phyloP scores from a whole-genome alignment of 2,113 vertebrate species.

The Nothocercus julius region DNA sequence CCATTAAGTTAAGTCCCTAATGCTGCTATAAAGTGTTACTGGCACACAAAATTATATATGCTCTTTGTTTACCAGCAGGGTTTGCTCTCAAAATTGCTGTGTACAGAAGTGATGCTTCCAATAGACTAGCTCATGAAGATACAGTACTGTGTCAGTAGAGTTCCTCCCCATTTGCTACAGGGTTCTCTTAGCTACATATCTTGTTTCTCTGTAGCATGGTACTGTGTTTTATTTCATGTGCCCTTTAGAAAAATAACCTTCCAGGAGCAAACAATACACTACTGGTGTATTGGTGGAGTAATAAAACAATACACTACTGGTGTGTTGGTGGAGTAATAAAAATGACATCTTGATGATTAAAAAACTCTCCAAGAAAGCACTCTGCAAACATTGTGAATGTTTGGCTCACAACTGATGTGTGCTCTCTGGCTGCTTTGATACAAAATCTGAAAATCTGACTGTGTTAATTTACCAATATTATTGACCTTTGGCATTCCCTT shows the following conservation, averaged over 20 bases:
- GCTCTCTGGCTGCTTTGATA: not conserved
- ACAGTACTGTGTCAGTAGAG: not conserved
- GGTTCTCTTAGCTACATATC: not conserved
- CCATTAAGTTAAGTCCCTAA: slow-evolving; percentile 19
- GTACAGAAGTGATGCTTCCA: slow-evolving; percentile 32
- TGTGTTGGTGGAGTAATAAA: not conserved
- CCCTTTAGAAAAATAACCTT: not conserved
- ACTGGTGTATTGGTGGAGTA: not conserved
- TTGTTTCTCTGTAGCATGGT: not conserved
- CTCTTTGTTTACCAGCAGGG: slow-evolving; percentile 24
- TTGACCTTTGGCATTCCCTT: not conserved
- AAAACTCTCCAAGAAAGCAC: not conserved
- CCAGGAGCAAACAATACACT: not conserved
- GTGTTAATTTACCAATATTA: not conserved
- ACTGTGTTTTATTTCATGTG: not conserved
- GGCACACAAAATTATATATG: not conserved
- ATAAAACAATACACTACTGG: not conserved
- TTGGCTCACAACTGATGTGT: not conserved
- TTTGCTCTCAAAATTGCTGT: not conserved
- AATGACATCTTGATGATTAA: not conserved
- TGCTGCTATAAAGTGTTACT: not conserved
- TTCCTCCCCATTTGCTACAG: slow-evolving; percentile 27
- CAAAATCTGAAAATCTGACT: not conserved
- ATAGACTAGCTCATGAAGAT: not conserved
- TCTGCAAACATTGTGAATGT: not conserved